These are phyloP conservation scores for Coregonus suidteri DNA, from an alignment of 2,797 vertebrate genomes.

Conservation along the genomic window DNA sequence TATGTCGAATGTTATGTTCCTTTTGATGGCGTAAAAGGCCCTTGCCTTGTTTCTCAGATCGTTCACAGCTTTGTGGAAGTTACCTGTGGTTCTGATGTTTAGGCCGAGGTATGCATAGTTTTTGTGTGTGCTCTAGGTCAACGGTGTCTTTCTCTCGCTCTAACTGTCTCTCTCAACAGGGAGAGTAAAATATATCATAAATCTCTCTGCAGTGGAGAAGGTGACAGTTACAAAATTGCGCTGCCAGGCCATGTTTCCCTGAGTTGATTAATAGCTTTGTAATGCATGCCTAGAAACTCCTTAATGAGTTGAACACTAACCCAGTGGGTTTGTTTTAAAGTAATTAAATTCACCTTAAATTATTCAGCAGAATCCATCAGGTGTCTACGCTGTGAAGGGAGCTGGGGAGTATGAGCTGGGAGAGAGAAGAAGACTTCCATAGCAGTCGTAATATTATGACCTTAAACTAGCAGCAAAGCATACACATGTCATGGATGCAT, in stretches of 20 bases:
- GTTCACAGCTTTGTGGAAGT: too few species aligned
- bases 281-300: constrained; percentile 63
- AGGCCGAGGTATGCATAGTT: too few species aligned
- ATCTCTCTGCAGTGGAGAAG: constrained; percentile 26
- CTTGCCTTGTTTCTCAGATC: too few species aligned
- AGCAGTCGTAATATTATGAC: background rate
- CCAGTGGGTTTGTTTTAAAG: constrained; percentile 64
- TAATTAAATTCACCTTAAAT: constrained; percentile 68
- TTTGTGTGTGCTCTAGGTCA: too few species aligned
- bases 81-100: too few species aligned
- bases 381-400: constrained; percentile 19
- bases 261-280: constrained; percentile 63
- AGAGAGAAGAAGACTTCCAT: background rate
- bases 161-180: constrained; percentile 7
- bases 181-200: constrained; percentile 25
- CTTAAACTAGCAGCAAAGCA: background rate
- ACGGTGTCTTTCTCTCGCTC: too few species aligned
- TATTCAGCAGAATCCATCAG: constrained; percentile 49
- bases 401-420: constrained; percentile 19
- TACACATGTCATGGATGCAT: background rate
- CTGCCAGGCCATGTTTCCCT: constrained; percentile 45
- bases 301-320: constrained; percentile 59
- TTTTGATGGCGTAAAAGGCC: too few species aligned
- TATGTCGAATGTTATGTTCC: too few species aligned
- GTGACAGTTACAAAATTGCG: constrained; percentile 38